Evolutionary conservation across 2,797 vertebrate species (phyloP), one percentile per base, ranked within the genome.

Genomic region (Notolepis coatsorum): DNA sequence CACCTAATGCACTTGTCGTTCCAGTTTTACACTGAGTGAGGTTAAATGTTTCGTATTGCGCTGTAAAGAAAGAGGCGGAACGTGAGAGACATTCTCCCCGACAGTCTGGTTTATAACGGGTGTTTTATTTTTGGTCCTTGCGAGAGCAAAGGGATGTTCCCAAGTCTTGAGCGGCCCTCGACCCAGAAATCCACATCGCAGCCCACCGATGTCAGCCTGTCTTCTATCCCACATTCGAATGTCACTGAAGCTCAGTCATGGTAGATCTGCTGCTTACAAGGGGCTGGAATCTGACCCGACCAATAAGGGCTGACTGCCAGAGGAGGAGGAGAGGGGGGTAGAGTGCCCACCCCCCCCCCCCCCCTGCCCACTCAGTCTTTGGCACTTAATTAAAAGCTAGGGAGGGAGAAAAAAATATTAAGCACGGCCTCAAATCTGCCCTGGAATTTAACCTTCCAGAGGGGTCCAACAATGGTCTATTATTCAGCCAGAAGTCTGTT

Each of bases 351-450:
- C 55, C 42, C 23, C 21, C 65, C 55, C 42, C 23, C 21, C 61
- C 61, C 51, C 43, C 63, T 20, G 43, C 71, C 70, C 75, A 17
- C 0, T 60, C 77, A 75, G 69, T 68, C 64, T 55, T 68, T 68
- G 73, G 55, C 59, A 64, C 67, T 66, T 87, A 84, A 90, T 88
- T 85, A 80, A 87, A 88, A n/a, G n/a, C n/a, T 89, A 84, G 83
- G 51, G 66, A 52, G 23, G 57, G 56, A 55, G 65, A 58, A 56
- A 71, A 80, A 65, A 30, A 65, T 41, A 45, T 45, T 68, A 41
- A 27, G 51, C 25, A 9, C 20, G 51, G 49, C 71, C 82, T 76
- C 81, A 61, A 75, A 73, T 79, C 61, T 30, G 33, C 41, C 58
- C 75, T 78, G 67, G 69, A 78, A 71, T 74, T 77, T 84, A 77